Conservation (phyloP, 2,888 invertebrate genomes). For the Anarsia innoxiella region DNA sequence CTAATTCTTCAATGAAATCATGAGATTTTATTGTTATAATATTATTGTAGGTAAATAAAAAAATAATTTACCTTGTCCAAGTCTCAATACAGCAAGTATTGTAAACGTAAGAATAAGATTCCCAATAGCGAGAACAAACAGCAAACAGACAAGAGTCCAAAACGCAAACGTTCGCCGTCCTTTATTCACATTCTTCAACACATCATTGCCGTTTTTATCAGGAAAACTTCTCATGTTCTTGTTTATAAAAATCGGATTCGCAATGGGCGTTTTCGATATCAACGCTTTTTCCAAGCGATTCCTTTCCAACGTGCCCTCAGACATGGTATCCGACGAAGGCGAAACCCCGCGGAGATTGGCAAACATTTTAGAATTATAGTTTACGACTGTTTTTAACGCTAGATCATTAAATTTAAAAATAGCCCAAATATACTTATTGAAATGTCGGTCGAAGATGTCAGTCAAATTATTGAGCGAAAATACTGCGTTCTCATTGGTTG, state of each 20-base stretch:
- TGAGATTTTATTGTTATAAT: too few species aligned
- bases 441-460: slow-evolving; percentile 27
- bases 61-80: slow-evolving; percentile 77
- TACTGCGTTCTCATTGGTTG: slow-evolving; percentile 34
- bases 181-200: slow-evolving; percentile 46
- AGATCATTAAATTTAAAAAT: slow-evolving; percentile 47
- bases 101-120: slow-evolving; percentile 87
- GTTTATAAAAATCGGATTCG: slow-evolving; percentile 41
- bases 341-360: slow-evolving; percentile 51
- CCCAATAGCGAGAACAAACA: slow-evolving; percentile 83
- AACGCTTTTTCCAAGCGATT: slow-evolving; percentile 61
- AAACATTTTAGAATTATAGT: slow-evolving; percentile 33
- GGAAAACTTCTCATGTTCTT: slow-evolving; percentile 48
- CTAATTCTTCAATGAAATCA: too few species aligned
- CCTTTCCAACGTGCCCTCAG: slow-evolving; percentile 53
- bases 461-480: slow-evolving; percentile 63
- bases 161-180: slow-evolving; percentile 82
- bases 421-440: too few species aligned
- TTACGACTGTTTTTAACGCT: slow-evolving; percentile 19
- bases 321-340: slow-evolving; percentile 59
- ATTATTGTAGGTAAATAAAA: neutral
- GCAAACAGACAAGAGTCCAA: slow-evolving; percentile 83
- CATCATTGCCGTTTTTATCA: slow-evolving; percentile 65
- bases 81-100: slow-evolving; percentile 84
- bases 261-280: slow-evolving; percentile 50